phyloP scores from a whole-genome alignment of 2,113 vertebrate genomes.

The Paramisgurnus dabryanus region DNA sequence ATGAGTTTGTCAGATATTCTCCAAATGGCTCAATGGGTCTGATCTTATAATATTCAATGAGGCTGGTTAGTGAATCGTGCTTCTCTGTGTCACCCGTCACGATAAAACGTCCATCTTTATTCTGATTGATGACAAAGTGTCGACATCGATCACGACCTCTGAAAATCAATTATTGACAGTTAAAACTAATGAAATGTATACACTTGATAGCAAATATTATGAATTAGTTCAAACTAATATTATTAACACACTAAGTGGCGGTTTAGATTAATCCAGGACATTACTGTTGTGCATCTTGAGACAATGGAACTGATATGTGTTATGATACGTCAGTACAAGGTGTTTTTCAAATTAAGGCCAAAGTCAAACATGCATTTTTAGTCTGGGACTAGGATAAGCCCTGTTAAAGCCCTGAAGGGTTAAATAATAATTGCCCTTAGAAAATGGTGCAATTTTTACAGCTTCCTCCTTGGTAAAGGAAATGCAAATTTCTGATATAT shows the following conservation, averaged over 20 bases:
- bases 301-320: no score
- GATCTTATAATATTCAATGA: slow-evolving; percentile 77
- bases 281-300: no score
- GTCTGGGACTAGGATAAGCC: no score
- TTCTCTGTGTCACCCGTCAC: slow-evolving; percentile 74
- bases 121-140: slow-evolving; percentile 84
- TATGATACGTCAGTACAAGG: no score
- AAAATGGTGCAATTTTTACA: background rate
- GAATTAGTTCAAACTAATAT: background rate
- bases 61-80: slow-evolving; percentile 71
- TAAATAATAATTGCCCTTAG: no score
- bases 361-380: no score
- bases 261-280: no score
- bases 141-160: slow-evolving; percentile 83
- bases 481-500: slow-evolving; percentile 34
- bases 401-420: no score
- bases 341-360: no score
- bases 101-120: slow-evolving; percentile 70
- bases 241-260: no score
- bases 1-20: slow-evolving; percentile 78
- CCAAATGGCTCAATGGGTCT: slow-evolving; percentile 79
- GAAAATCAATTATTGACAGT: slow-evolving; percentile 38
- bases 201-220: background rate
- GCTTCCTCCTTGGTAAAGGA: slow-evolving; percentile 2
- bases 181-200: background rate